phyloP scores from a whole-genome alignment of 1,140 invertebrate genomes.

The Pseudomyrmex flavicornis region DNA sequence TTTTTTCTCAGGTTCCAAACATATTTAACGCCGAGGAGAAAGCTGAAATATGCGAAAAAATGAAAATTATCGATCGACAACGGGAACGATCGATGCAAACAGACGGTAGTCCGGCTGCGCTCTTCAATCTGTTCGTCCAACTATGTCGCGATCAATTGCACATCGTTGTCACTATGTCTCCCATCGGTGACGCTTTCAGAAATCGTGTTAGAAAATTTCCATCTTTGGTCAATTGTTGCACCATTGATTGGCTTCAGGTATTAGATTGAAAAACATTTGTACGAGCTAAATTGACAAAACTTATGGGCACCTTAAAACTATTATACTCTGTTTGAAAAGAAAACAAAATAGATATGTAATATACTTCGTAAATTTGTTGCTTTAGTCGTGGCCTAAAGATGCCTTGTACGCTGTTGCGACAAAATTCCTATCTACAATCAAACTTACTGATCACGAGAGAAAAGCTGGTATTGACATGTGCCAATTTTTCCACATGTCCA shows the following conservation, averaged over 20 bases:
- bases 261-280: not conserved
- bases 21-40: constrained; percentile 96
- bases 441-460: constrained; percentile 90
- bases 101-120: constrained; percentile 94
- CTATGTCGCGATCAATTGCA: constrained; percentile 97
- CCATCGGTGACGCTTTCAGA: constrained; percentile 94
- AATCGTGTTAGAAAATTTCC: constrained; percentile 97
- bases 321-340: too few relatives aligned
- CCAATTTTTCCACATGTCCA: constrained; percentile 95
- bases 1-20: constrained; percentile 89
- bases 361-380: not conserved
- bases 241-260: constrained; percentile 99
- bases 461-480: constrained; percentile 93
- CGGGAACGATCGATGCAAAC: constrained; percentile 96
- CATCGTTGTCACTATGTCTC: constrained; percentile 96
- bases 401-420: constrained; percentile 96
- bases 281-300: not conserved
- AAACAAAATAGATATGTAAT: not conserved
- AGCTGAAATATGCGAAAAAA: constrained; percentile 96
- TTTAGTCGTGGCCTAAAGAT: constrained; percentile 95
- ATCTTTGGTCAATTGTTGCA: constrained; percentile 97
- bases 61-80: constrained; percentile 95
- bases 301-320: not conserved
- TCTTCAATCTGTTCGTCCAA: constrained; percentile 97
- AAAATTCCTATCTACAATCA: constrained; percentile 94